Evolutionary conservation across 2,113 vertebrate species (phyloP), one percentile per base, ranked within the genome.

Genomic region (Nothobranchius kuhntae): DNA sequence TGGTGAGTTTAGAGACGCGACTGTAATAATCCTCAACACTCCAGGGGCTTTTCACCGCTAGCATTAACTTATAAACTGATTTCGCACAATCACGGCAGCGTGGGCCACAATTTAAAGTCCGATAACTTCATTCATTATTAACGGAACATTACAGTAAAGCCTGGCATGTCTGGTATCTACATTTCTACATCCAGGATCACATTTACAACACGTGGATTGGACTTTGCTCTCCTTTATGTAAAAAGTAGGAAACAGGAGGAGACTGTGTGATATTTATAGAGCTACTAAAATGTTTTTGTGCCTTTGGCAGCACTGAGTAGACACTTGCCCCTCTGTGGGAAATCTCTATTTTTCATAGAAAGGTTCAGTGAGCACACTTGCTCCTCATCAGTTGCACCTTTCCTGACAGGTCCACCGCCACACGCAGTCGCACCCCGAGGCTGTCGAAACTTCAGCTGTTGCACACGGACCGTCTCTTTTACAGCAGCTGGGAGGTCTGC

Each of bases 281-380:
- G 57, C 69, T 53, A 76, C 58, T 75, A 82, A 75, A 86, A 67
- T 74, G 72, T 64, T 71, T 77, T 85, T 71, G 77, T 73, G 68
- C 77, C 71, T 77, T 75, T 77, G 59, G 75, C 73, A 69, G 73
- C 42, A 50, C 75, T 50, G 57, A 77, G 46, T 64, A 81, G 69
- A 79, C 67, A 63, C 74, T 77, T 75, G 46, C 68, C 53, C 15
- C 58, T 73, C 69, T 64, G 65, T 64, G 65, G 78, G 81, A 84
- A 75, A 81, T 71, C 75, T 86, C 81, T 86, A 71, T 83, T 87
- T 83, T 86, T 77, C 70, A 79, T 70, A 51, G 35, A 45, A 68
- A 60, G 71, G 57, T 77, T 84, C 65, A 79, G 53, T 65, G 75
- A 81, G 75, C 79, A 66, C 76, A 73, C 71, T 81, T 53, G 69